phyloP scores from a whole-genome alignment of 2,113 vertebrate species.

The Trinectes maculatus region DNA sequence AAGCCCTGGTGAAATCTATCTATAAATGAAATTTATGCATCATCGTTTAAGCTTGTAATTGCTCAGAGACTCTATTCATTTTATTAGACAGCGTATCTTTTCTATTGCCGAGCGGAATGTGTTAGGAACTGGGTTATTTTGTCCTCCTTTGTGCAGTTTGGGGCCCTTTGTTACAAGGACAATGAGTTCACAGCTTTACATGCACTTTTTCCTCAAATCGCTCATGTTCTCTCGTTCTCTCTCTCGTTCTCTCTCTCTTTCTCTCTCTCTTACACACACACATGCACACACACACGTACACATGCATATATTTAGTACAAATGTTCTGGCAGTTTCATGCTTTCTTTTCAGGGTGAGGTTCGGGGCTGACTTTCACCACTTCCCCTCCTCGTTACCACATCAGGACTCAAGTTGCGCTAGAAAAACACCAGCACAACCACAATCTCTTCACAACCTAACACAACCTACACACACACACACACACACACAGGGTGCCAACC shows the following conservation, averaged over 20 bases:
- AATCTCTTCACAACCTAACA: constrained; percentile 51
- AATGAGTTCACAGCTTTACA: constrained; percentile 33
- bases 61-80: constrained; percentile 56
- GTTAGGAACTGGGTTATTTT: constrained; percentile 11
- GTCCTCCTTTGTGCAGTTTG: constrained; percentile 32
- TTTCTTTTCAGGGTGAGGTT: constrained; percentile 69
- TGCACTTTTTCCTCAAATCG: constrained; percentile 14
- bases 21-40: constrained; percentile 68
- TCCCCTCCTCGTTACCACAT: constrained; percentile 69
- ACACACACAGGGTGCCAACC: constrained; percentile 9
- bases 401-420: constrained; percentile 59
- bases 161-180: constrained; percentile 39
- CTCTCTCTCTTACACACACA: background rate
- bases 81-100: constrained; percentile 44
- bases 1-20: constrained; percentile 67
- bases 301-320: constrained; percentile 11
- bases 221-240: background rate
- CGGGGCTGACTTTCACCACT: constrained; percentile 70
- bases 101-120: constrained; percentile 8
- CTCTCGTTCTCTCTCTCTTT: background rate
- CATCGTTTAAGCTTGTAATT: constrained; percentile 70
- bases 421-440: constrained; percentile 67
- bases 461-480: constrained; percentile 21
- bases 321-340: constrained; percentile 45
- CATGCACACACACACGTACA: constrained; percentile 9